Base-by-base conservation (phyloP, 2,888 invertebrate genomes). In the Augiades crinisus region DNA sequence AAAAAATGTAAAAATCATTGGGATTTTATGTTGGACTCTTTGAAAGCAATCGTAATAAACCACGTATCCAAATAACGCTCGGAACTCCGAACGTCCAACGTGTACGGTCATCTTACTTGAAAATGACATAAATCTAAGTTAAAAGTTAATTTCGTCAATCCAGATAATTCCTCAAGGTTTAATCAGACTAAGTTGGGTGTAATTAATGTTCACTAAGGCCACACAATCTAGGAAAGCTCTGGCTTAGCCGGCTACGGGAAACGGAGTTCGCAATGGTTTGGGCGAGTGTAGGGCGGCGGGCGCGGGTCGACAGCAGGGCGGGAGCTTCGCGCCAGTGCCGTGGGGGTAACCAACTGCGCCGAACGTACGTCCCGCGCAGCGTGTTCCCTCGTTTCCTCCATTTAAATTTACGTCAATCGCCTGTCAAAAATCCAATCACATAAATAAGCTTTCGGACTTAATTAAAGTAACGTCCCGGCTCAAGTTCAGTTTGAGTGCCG, bases 71-170 rank as follows among this genome's bases (percentile, higher is more conserved):
- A n/a, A n/a, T n/a, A n/a, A n/a, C n/a, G n/a, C n/a, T n/a, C n/a
- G n/a, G n/a, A n/a, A n/a, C n/a, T n/a, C n/a, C n/a, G n/a, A n/a
- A n/a, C n/a, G n/a, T n/a, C n/a, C n/a, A 27, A 27, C 27, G n/a
- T 27, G 27, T 24, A 24, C n/a, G 24, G 8, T 43, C 14, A 14
- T 37, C 16, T 8, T n/a, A 3, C 34, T 8, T 16, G n/a, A 64
- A 65, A 70, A 72, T 70, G 67, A 76, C 78, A 85, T 87, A 86
- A 88, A 86, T 88, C 80, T 81, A 75, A 85, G 85, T 87, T 87
- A 86, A 88, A 88, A 88, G 88, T 88, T 88, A 89, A 87, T 89
- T 89, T 88, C 83, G 85, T 86, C 87, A 87, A 87, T 88, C 85
- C 82, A 81, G 78, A 84, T 89, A 88, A 89, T 88, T 85, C 87